Evolutionary conservation across 2,888 invertebrate species (phyloP), one percentile per base, ranked within the genome.

Genomic region (Drosophila mettleri): DNA sequence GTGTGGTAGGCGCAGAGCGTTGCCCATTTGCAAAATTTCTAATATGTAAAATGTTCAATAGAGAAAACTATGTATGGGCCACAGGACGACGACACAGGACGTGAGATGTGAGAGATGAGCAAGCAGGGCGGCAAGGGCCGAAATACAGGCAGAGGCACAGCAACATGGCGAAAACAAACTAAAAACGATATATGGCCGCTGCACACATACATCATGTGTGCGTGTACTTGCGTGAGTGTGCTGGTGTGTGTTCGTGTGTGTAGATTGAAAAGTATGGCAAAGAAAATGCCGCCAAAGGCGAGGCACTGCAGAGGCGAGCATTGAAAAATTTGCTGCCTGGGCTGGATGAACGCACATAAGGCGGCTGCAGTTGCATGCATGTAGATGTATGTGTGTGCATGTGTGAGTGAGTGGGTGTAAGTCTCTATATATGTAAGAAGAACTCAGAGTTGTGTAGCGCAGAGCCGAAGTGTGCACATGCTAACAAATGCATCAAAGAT

Each of bases 21-120:
- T 77, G 78, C 86, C 81, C 89, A 83, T 83, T 87, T 87, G 85
- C 83, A 72, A 86, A 83, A 88, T 85, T 86, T 88, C 89, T 89
- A 86, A 88, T 86, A 85, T 85, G 85, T 88, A 89, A 87, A 87
- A 87, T 86, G 88, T 86, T 88, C 86, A 87, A 87, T 87, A 82
- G 84, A 84, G 86, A 84, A 88, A 86, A 86, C 86, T 85, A 85
- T 86, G 84, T 83, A 75, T 73, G 81, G 81, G 75, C 64, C 76
- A 73, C 38, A 68, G 68, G 69, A 80, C 66, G 34, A 79, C 65
- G 62, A 45, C 51, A 31, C 36, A 41, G 49, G 33, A 33, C 16
- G 53, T 39, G 49, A 31, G 31, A 5, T 31, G 39, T 39, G 59
- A 43, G 22, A 58, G 45, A 59, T 33, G 49, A 49, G 49, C 14